Evolutionary conservation across 2,888 invertebrate species (phyloP).

Genomic region (Slavum lentiscoides): DNA sequence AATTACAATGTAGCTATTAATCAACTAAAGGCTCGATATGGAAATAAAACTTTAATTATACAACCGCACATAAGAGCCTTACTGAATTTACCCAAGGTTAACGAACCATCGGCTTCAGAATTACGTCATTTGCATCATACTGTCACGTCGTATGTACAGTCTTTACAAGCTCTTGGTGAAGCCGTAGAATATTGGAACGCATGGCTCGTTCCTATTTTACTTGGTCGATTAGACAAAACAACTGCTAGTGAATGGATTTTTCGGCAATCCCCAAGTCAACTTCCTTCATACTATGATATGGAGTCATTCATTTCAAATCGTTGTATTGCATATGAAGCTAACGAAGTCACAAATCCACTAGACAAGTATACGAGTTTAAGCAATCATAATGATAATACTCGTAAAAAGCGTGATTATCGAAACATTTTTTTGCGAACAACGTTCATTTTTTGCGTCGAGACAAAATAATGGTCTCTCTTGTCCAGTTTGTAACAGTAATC

Average conservation of each 20-base stretch:
- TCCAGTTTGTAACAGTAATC: background rate
- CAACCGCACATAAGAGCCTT: background rate
- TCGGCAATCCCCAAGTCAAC: background rate
- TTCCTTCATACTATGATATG: background rate
- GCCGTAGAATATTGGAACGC: background rate
- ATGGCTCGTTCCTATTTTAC: background rate
- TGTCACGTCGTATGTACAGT: background rate
- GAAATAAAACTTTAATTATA: background rate
- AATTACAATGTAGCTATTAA: background rate
- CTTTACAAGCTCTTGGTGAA: background rate
- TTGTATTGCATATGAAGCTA: slow-evolving; percentile 2
- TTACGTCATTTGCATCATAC: background rate
- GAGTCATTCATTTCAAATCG: background rate
- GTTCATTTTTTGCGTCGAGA: background rate
- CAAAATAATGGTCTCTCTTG: background rate
- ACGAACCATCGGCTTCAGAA: background rate
- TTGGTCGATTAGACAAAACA: background rate
- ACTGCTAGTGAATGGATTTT: background rate
- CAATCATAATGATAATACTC: background rate
- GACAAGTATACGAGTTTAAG: background rate
- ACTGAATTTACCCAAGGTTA: background rate
- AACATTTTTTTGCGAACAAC: too few relatives aligned
- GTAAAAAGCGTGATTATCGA: background rate
- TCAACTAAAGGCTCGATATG: background rate
- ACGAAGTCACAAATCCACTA: background rate